A percentile compares a stretch with the other conserved stretches of the same genome.
These are phyloP conservation scores for Lepidothrix coronata DNA, from an alignment of 2,113 vertebrate genomes.

Conservation along the genomic window DNA sequence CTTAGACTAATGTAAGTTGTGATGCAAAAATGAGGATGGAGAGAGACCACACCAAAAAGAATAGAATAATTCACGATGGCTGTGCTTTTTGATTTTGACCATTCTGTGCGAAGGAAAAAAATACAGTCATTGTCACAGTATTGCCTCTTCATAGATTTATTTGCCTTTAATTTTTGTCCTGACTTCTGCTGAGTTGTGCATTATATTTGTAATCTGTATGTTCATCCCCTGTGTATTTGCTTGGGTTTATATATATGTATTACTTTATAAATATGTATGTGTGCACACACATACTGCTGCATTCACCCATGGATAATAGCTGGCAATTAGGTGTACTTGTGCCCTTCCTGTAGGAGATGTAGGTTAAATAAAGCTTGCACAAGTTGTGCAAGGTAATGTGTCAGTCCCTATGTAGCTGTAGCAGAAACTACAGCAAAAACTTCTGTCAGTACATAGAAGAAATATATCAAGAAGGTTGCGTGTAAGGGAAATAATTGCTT, in stretches of 20 bases:
- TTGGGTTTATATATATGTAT: not conserved
- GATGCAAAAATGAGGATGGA: not conserved
- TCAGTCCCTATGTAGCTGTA: not conserved
- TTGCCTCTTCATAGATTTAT: not conserved
- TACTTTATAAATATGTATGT: not conserved
- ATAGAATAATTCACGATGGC: not conserved
- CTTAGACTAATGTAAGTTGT: not conserved
- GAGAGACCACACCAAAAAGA: not conserved
- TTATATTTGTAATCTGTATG: not conserved
- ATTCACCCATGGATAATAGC: not conserved
- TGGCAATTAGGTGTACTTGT: not conserved
- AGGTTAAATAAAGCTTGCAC: not conserved
- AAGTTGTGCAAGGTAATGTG: not conserved
- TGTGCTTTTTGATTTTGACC: not conserved
- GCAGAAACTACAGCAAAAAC: not conserved
- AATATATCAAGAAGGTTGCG: not conserved
- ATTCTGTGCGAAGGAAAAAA: not conserved
- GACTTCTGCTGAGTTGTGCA: not conserved
- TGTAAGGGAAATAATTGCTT: not conserved
- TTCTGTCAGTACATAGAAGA: not conserved
- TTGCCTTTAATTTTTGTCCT: not conserved
- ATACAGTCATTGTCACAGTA: not conserved
- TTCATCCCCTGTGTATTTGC: not conserved
- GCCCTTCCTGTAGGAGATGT: fast-evolving
- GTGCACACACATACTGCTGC: not conserved